Evolutionary conservation across 2,888 invertebrate species (phyloP), one percentile per base, ranked within the genome.

Genomic region (Heliconius cydno): DNA sequence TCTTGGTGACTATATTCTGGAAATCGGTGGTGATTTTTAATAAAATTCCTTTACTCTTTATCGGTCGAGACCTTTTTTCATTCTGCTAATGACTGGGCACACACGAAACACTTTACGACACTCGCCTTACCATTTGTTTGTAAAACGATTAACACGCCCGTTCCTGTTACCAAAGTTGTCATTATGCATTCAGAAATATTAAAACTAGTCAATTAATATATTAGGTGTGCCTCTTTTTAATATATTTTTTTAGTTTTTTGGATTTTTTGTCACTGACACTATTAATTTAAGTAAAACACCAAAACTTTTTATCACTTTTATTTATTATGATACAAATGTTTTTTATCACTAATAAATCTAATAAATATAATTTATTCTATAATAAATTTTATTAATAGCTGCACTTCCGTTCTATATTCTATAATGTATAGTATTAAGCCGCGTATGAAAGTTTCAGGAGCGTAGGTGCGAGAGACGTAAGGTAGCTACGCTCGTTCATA

Each of bases 131-230:
- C 90, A 87, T 87, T 84, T 94, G 91, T 94, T 94, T 94, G 93
- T 87, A 87, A 85, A 90, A 86, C 90, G 94, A 94, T 94, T 94
- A 94, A 87, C 94, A 91, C 87, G 85, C 88, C 91, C 89, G 91
- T 91, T 89, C 90, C 90, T 89, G 90, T 90, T 89, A 83, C 89
- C 89, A 90, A 91, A 92, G 92, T 92, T 91, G 92, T 93, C 94
- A 94, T 93, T 92, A 91, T 92, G 89, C 92, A 92, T 92, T 92
- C 90, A 91, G 90, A 85, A 91, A 91, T 91, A 92, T 91, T 90
- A 89, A 92, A 92, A 92, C 92, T 93, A 92, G 85, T 84, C 82
- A 81, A 80, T 85, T 86, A 86, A 90, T 86, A 91, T 65, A 65
- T 89, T 82, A 84, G 22, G 6, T 73, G 77, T 77, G 79, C 75